phyloP scores from a whole-genome alignment of 1,140 invertebrate genomes.

The Dinoponera quadriceps region DNA sequence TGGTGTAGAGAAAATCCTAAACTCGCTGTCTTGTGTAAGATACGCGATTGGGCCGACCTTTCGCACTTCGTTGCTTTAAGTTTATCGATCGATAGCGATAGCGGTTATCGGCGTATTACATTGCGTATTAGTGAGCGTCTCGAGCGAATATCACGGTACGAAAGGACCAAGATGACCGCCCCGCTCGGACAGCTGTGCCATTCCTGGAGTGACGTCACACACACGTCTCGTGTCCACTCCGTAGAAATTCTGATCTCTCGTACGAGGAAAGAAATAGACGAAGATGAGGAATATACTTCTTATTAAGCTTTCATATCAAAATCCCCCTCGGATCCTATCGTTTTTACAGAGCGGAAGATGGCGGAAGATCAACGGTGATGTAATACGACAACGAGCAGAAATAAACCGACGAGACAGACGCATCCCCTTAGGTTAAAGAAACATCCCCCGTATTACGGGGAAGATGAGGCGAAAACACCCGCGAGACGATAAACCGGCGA shows the following conservation, averaged over 20 bases:
- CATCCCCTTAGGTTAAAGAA: background rate
- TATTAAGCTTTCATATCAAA: constrained; percentile 55
- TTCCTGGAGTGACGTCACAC: constrained; percentile 59
- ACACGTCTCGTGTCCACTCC: constrained; percentile 40
- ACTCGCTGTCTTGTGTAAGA: constrained; percentile 63
- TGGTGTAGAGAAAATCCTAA: constrained; percentile 50
- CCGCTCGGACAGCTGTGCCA: constrained; percentile 67
- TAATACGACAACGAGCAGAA: constrained; percentile 15
- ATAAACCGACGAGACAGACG: constrained; percentile 30
- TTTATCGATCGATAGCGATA: constrained; percentile 61
- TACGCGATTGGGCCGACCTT: constrained; percentile 56
- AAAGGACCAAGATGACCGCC: constrained; percentile 46
- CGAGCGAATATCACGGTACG: constrained; percentile 46
- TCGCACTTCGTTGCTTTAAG: constrained; percentile 56
- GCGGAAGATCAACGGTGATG: constrained; percentile 32
- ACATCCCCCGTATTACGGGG: background rate
- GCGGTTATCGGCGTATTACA: constrained; percentile 31
- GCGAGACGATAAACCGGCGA: background rate
- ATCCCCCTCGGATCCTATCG: constrained; percentile 28
- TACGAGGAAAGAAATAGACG: background rate
- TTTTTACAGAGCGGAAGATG: constrained; percentile 45
- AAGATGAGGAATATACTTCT: background rate
- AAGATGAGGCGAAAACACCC: background rate
- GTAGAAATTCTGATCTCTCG: constrained; percentile 53
- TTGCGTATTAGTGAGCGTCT: constrained; percentile 42